Conservation (phyloP, 2,113 vertebrate species). For the Pseudopipra pipra region DNA sequence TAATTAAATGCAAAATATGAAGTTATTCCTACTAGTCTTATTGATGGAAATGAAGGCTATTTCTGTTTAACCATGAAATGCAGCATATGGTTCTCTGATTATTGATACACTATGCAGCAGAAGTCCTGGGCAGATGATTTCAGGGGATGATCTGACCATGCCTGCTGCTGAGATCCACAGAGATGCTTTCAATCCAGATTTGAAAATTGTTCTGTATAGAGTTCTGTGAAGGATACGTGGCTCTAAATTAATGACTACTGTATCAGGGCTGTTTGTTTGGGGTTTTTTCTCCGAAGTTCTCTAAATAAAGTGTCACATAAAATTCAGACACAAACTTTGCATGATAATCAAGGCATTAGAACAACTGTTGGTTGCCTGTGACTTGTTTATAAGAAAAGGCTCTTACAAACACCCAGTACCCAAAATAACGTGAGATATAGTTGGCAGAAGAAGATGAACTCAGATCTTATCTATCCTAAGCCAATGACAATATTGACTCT, state of each 20-base stretch:
- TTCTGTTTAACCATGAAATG: neutral
- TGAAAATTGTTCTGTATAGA: neutral
- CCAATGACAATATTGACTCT: neutral
- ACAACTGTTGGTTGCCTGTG: neutral
- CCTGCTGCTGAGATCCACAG: neutral
- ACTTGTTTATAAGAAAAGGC: neutral
- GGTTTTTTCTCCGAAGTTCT: neutral
- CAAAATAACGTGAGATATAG: neutral
- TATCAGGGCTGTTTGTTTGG: neutral
- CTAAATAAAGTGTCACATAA: neutral
- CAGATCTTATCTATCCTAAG: neutral
- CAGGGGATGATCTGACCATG: neutral
- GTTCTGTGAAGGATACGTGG: neutral
- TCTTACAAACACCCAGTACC: neutral
- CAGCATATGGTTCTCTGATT: constrained; percentile 27
- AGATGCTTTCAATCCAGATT: neutral
- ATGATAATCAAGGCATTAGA: neutral
- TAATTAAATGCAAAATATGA: constrained; percentile 44
- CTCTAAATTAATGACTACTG: neutral
- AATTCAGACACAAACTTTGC: neutral
- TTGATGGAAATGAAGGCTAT: neutral
- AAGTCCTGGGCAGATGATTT: neutral
- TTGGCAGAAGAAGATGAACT: neutral
- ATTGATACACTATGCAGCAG: neutral
- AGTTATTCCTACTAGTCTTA: constrained; percentile 32